Evolutionary conservation across 30 jellyfish, hydroid and myxozoan genomes (phyloP).

Genomic region (Aurelia sp.): DNA sequence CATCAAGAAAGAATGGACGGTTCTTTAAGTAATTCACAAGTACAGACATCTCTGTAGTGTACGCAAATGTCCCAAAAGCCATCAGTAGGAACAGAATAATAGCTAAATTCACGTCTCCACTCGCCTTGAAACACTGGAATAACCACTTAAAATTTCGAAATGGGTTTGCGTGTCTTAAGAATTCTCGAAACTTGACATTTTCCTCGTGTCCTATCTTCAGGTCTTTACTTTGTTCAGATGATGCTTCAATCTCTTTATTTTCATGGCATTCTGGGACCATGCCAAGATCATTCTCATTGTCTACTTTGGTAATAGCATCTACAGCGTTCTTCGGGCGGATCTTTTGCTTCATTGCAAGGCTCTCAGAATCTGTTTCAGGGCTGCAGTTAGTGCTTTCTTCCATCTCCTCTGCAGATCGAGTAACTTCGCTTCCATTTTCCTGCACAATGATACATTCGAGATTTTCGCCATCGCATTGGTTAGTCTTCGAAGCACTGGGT

Average conservation of each 20-base stretch:
- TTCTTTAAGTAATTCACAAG: constrained; percentile 2
- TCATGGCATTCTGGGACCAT: neutral
- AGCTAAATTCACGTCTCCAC: neutral
- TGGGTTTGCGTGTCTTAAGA: neutral
- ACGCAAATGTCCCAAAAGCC: neutral
- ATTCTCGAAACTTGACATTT: neutral
- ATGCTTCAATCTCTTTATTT: neutral
- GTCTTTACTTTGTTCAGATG: neutral
- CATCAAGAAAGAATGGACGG: constrained; percentile 7
- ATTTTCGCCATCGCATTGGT: no score
- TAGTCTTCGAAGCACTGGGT: no score
- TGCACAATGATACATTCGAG: no score
- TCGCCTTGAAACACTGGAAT: neutral
- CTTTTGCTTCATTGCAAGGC: no score
- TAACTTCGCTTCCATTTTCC: no score
- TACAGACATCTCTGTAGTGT: neutral
- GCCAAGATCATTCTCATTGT: neutral
- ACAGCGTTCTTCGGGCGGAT: no score
- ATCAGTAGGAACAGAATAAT: neutral
- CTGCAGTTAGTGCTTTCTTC: no score
- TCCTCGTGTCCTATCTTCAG: neutral
- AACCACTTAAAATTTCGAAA: neutral
- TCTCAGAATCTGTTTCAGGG: no score
- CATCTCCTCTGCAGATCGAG: no score
- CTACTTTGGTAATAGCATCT: no score